Evolutionary conservation across 2,113 vertebrate genomes (phyloP).

Genomic region (Peucedramus taeniatus): DNA sequence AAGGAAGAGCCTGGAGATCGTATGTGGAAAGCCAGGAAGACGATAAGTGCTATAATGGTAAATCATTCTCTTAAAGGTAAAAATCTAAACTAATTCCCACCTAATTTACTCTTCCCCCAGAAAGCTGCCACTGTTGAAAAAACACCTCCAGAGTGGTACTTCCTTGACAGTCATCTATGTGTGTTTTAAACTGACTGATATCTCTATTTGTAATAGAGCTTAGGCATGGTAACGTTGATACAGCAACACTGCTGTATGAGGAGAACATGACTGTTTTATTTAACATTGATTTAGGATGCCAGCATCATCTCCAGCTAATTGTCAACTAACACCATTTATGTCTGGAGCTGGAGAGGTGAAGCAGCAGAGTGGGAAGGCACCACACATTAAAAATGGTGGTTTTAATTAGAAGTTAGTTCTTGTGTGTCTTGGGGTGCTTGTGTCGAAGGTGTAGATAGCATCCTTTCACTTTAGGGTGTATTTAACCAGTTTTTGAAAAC

Average conservation of each 20-base stretch:
- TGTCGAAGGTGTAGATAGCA: not conserved
- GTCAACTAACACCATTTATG: slow-evolving; percentile 1
- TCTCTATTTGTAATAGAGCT: slow-evolving; percentile 43
- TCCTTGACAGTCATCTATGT: not conserved
- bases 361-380: not conserved
- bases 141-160: not conserved
- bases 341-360: not conserved
- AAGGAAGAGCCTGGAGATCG: not conserved
- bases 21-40: not conserved
- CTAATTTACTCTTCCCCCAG: not conserved
- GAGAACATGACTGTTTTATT: slow-evolving; percentile 37
- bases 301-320: not conserved
- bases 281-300: slow-evolving; percentile 32
- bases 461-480: not conserved
- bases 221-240: slow-evolving; percentile 35
- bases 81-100: not conserved
- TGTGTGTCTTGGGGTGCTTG: not conserved
- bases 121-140: not conserved
- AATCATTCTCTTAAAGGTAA: not conserved
- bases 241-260: slow-evolving; percentile 32
- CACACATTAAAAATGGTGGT: not conserved
- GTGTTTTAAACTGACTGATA: slow-evolving; percentile 21
- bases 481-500: not conserved
- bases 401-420: not conserved
- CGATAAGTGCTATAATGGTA: not conserved